Conservation (phyloP, 2,797 vertebrate genomes). For the Australoheros facetus region DNA sequence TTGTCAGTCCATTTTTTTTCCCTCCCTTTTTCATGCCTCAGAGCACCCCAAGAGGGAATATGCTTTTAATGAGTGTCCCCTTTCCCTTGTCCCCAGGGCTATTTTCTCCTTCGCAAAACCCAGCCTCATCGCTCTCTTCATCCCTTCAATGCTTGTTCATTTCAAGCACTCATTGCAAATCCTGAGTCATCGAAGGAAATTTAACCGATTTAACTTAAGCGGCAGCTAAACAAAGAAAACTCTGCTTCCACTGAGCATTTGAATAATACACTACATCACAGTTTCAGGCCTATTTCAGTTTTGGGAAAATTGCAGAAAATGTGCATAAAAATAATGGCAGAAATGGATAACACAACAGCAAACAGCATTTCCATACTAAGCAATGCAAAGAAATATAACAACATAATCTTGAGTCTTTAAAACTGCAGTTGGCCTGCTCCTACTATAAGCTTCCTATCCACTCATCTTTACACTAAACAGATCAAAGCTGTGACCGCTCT, state of each 20-base stretch:
- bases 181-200: constrained; percentile 1
- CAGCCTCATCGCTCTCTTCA: constrained; percentile 12
- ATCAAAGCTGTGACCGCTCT: constrained; percentile 68
- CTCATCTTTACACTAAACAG: constrained; percentile 56
- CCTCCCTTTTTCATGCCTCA: constrained; percentile 36
- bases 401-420: neutral
- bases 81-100: constrained; percentile 50
- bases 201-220: constrained; percentile 23
- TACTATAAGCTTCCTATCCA: constrained; percentile 20
- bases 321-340: neutral
- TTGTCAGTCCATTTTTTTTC: constrained; percentile 41
- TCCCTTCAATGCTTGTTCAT: constrained; percentile 41
- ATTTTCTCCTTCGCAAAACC: constrained; percentile 71
- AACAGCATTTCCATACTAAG: neutral
- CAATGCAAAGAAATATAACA: constrained; percentile 6
- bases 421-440: constrained; percentile 1
- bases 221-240: neutral
- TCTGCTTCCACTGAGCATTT: constrained; percentile 19
- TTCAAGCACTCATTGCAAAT: constrained; percentile 41
- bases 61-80: constrained; percentile 68
- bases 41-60: constrained; percentile 57
- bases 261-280: constrained; percentile 9
- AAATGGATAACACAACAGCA: neutral
- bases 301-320: neutral
- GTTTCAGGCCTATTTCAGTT: constrained; percentile 10